A percentile compares a stretch with the other conserved stretches of the same genome.
Evolutionary conservation across 2,888 invertebrate genomes (phyloP).

Genomic region (Syrista parreyssii): DNA sequence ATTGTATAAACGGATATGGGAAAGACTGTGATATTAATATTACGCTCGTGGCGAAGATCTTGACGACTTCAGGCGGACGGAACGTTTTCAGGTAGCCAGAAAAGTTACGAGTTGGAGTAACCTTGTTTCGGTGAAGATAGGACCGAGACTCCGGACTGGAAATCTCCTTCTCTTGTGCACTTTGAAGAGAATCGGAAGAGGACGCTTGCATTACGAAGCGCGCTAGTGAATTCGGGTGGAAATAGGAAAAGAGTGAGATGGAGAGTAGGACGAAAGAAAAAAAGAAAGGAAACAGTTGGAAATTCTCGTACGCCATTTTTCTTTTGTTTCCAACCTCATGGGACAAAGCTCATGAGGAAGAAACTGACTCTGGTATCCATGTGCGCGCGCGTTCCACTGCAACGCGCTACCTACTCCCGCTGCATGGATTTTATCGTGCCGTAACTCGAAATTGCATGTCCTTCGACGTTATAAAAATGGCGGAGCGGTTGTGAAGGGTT

Average conservation of each 20-base stretch:
- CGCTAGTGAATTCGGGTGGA: neutral
- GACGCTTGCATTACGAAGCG: neutral
- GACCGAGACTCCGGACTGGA: neutral
- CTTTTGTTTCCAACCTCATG: neutral
- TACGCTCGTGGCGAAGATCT: neutral
- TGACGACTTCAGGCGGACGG: neutral
- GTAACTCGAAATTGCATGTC: slow-evolving; percentile 52
- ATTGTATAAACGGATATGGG: neutral
- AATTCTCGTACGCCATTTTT: neutral
- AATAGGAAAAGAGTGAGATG: neutral
- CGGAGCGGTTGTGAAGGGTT: neutral
- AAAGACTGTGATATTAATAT: neutral
- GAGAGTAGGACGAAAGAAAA: neutral
- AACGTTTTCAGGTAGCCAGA: neutral
- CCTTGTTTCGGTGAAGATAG: neutral
- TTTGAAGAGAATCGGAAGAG: neutral
- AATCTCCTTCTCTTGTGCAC: neutral
- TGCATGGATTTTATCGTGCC: slow-evolving; percentile 50
- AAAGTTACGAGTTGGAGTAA: neutral
- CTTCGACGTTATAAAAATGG: slow-evolving; percentile 49
- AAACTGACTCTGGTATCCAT: neutral
- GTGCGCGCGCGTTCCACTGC: slow-evolving; percentile 11
- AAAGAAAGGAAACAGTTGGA: neutral
- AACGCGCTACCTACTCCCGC: slow-evolving; percentile 27
- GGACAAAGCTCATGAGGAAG: neutral